Percentiles rank a stretch among this genome's conserved stretches.
These are phyloP conservation scores for Acholoe squamosa DNA, from an alignment of 2,888 invertebrate genomes.

Conservation along the genomic window DNA sequence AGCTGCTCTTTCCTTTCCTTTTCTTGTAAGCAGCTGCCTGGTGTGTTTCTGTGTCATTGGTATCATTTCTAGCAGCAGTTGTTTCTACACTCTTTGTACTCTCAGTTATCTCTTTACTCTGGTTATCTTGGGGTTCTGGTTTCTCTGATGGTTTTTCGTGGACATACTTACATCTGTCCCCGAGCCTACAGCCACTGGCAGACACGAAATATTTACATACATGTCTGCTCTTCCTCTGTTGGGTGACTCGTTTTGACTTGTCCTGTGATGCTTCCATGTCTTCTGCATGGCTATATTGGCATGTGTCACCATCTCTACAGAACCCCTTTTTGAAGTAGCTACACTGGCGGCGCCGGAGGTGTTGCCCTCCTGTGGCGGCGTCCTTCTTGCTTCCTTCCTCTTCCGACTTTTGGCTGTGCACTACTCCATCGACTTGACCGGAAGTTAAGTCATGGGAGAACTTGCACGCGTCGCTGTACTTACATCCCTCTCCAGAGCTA, in stretches of 20 bases:
- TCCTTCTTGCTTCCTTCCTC: not conserved
- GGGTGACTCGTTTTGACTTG: not conserved
- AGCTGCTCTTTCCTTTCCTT: not conserved
- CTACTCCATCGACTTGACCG: not conserved
- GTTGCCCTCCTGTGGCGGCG: not conserved
- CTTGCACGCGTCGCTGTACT: not conserved
- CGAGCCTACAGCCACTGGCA: not conserved
- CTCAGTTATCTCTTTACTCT: not conserved
- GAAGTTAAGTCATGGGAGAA: conserved; percentile 34
- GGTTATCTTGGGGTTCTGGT: not conserved
- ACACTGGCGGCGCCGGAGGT: not conserved
- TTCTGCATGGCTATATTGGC: not conserved
- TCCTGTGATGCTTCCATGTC: not conserved
- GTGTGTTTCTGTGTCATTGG: not conserved
- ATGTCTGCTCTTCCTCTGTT: not conserved
- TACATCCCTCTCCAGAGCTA: conserved; percentile 23
- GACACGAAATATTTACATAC: not conserved
- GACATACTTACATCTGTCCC: not conserved
- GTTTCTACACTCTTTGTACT: not conserved
- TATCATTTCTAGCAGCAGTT: no score
- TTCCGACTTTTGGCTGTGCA: not conserved
- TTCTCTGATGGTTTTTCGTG: conserved; percentile 1
- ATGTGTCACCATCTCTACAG: not conserved
- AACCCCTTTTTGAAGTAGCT: not conserved
- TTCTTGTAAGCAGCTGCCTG: not conserved